Evolutionary conservation across 2,888 invertebrate species (phyloP), one percentile per base, ranked within the genome.

Genomic region (Athalia circularis): DNA sequence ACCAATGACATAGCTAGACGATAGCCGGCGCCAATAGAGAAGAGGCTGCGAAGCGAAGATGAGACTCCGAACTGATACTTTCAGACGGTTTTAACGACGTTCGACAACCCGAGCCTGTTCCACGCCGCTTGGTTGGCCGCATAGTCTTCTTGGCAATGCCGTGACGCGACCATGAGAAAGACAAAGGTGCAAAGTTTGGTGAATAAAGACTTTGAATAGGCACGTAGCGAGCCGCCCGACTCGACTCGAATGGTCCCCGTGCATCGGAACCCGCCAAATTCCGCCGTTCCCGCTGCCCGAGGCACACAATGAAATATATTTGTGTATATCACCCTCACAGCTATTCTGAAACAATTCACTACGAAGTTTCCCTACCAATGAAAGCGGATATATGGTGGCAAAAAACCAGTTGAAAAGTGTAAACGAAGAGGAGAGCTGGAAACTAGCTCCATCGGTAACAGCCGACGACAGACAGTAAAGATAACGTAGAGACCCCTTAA

Each of bases 401-500:
- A 72, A 59, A 72, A 72, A 72, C 59, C 59, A 59, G 72, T 45
- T 45, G 45, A 72, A 72, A 72, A 72, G 72, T 72, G 57, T 48
- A 50, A 68, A 68, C 29, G 45, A 65, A 43, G 5, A 43, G 62
- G 5, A 13, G 72, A 43, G 47, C 75, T 59, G 77, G 72, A 29
- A 29, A 29, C 29, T 29, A 29, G 29, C 29, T 29, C 62, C 79
- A 77, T 77, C 78, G 64, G 65, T 80, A 79, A 80, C 78, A 78
- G 78, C 74, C 74, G 64, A 15, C 78, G 45, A 61, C 72, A 74
- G 78, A 65, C 64, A 74, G 15, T 78, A 74, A 64, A 64, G 78
- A 74, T 78, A 78, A 79, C 74, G 77, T 50, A 74, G 77, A 65
- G 65, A 65, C 65, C 72, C 67, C 48, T 74, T 81, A 82, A 83